Base-by-base conservation (phyloP, 2,113 vertebrate genomes). In the Menura novaehollandiae region DNA sequence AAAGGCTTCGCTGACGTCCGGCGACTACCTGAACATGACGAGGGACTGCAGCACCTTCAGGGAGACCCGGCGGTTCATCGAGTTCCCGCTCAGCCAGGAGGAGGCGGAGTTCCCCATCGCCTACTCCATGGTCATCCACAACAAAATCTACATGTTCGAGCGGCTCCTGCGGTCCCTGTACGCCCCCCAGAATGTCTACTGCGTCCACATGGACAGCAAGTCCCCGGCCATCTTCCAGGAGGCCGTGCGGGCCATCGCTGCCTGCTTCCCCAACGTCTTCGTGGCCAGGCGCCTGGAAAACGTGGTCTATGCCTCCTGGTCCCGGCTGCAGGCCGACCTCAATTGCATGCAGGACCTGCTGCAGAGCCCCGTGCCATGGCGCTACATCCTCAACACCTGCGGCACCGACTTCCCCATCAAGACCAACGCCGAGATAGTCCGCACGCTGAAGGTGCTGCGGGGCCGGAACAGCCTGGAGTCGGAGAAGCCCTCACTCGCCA, bases 331-430 rank as follows among this genome's bases (percentile, higher is more conserved):
- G 94, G 99, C 99, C 0, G 99, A 99, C 88, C 93, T 99, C 52
- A 99, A 99, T 96, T 99, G 99, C 89, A 99, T 99, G 99, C 94
- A 98, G 69, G 99, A 99, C 72, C 95, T 99, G 69, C 88, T 99
- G 56, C 95, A 60, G 55, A 98, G 98, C 39, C 37, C 89, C 0
- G 91, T 99, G 52, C 97, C 90, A 0, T 99, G 99, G 99, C 98
- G 47, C 52, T 99, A 99, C 85, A 21, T 99, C 49, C 97, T 99
- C 6, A 99, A 99, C 87, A 99, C 99, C 1, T 99, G 99, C 1
- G 99, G 99, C 82, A 96, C 98, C 0, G 99, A 99, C 82, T 99
- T 99, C 84, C 99, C 99, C 41, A 98, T 99, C 81, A 99, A 99
- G 97, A 99, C 99, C 74, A 99, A 99, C 1, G 86, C 97, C 0